Percentiles rank a stretch among this genome's conserved stretches.
phyloP scores from a whole-genome alignment of 1,140 invertebrate genomes.

The Aphis gossypii region DNA sequence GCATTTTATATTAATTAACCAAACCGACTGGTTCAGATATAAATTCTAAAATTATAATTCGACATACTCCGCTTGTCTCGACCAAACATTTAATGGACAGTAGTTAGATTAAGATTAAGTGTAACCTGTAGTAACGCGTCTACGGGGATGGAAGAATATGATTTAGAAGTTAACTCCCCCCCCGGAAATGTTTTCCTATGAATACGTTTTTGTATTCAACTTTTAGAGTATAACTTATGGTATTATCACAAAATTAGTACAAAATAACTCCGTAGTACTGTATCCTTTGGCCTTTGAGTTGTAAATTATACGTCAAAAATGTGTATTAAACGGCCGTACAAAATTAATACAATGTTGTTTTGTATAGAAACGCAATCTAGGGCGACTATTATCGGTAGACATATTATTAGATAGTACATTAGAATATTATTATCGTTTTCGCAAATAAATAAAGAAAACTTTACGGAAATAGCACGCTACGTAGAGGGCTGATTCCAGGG shows the following conservation, averaged over 20 bases:
- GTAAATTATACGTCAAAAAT: background rate
- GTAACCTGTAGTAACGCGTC: background rate
- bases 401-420: background rate
- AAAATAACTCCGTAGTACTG: background rate
- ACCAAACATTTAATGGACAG: too few species aligned
- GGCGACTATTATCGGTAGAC: background rate
- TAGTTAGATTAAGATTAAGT: background rate
- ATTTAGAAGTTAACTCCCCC: background rate
- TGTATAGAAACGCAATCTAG: background rate
- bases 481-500: background rate
- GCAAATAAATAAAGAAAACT: background rate
- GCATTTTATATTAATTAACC: too few species aligned
- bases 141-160: accelerated
- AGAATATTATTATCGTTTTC: background rate
- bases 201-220: too few species aligned
- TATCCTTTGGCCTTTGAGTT: background rate
- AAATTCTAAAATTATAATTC: background rate
- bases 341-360: background rate
- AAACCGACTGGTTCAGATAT: background rate
- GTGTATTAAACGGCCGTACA: too few species aligned
- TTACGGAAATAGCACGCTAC: background rate
- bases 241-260: background rate
- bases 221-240: too few species aligned
- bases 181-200: too few species aligned
- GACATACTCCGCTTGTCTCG: too few species aligned